These are phyloP conservation scores for Siniperca obscura DNA, from an alignment of 2,797 vertebrate species.

Conservation along the genomic window DNA sequence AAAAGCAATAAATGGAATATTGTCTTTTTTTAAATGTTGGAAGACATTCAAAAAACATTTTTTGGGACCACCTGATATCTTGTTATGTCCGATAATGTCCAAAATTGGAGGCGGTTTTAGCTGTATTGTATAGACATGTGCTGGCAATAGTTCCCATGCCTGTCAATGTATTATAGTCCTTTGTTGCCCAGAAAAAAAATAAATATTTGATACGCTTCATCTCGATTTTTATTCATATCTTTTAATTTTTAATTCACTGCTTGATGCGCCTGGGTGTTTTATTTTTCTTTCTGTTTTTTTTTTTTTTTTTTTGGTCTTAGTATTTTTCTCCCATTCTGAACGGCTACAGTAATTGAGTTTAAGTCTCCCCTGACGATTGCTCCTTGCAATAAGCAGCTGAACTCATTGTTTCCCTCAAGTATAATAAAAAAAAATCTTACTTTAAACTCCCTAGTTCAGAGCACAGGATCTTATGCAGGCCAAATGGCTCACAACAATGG, in stretches of 20 bases:
- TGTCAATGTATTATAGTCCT: conserved; percentile 99
- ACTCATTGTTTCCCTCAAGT: conserved; percentile 99
- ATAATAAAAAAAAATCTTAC: conserved; percentile 90
- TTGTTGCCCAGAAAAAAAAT: conserved; percentile 99
- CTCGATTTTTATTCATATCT: conserved; percentile 90
- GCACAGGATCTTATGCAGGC: conserved; percentile 92
- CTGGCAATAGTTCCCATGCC: conserved; percentile 98
- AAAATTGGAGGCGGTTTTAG: conserved; percentile 95
- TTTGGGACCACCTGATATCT: conserved; percentile 94
- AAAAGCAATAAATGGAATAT: conserved; percentile 97
- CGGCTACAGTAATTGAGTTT: conserved; percentile 99
- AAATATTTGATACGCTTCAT: conserved; percentile 99
- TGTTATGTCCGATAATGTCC: conserved; percentile 93
- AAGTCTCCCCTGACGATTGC: conserved; percentile 98
- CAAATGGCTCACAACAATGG: conserved; percentile 95
- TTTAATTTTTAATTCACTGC: conserved; percentile 89
- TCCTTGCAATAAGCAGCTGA: conserved; percentile 99
- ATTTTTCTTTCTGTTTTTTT: conserved; percentile 85
- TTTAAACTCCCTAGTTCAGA: conserved; percentile 95
- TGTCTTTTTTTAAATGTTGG: conserved; percentile 90
- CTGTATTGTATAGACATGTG: conserved; percentile 98
- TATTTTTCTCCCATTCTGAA: conserved; percentile 90
- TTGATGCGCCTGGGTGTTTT: conserved; percentile 90
- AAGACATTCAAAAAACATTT: conserved; percentile 86
- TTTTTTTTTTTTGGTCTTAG: conserved; percentile 89